A percentile compares a stretch with the other conserved stretches of the same genome.
Evolutionary conservation across 2,113 vertebrate genomes (phyloP).

Genomic region (Anolis sagrei): DNA sequence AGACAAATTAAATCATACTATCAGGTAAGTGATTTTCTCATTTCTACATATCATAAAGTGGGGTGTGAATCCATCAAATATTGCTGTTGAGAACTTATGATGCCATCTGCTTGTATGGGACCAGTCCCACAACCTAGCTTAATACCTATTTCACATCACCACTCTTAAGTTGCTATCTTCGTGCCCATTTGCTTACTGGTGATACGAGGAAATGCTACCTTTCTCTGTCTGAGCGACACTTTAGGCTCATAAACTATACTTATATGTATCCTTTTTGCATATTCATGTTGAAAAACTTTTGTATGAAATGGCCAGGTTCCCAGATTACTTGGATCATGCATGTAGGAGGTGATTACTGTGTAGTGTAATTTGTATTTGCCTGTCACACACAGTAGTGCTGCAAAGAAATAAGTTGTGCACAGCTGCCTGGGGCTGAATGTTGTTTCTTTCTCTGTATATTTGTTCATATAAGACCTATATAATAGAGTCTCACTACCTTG

Average conservation of each 20-base stretch:
- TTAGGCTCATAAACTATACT: neutral
- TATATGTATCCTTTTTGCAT: neutral
- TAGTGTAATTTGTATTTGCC: neutral
- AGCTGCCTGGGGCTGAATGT: neutral
- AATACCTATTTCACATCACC: neutral
- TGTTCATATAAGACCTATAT: too few species aligned
- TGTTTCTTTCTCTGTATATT: neutral
- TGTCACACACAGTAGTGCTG: neutral
- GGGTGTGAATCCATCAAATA: neutral
- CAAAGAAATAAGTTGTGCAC: neutral
- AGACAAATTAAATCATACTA: constrained; percentile 95
- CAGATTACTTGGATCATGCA: neutral
- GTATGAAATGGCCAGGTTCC: neutral
- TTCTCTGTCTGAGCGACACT: neutral
- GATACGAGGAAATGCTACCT: neutral
- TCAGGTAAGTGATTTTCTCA: constrained; percentile 83
- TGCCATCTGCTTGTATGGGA: neutral
- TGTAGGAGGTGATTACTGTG: neutral
- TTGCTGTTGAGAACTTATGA: neutral
- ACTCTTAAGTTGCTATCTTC: neutral
- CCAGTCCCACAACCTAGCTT: neutral
- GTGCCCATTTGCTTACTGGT: neutral
- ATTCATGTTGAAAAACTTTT: neutral
- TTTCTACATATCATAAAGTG: neutral
- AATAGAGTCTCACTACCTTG: too few species aligned